Evolutionary conservation across 2,888 invertebrate genomes (phyloP).

Genomic region (Helobdella robusta): DNA sequence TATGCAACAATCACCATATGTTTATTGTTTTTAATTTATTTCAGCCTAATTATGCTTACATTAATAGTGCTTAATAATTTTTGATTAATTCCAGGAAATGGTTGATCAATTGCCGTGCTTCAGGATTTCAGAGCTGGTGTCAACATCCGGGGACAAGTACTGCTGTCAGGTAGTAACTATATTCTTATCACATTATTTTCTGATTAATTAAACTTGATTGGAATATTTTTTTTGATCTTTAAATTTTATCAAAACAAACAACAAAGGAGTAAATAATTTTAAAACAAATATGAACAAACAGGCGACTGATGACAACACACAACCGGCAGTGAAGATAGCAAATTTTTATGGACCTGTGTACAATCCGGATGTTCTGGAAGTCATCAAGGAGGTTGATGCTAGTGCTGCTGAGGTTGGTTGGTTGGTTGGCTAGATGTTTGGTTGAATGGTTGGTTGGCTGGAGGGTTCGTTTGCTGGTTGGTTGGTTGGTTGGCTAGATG

Average conservation of each 20-base stretch:
- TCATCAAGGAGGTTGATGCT: slow-evolving; percentile 16
- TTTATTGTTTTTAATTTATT: too few species aligned
- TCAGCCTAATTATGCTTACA: too few species aligned
- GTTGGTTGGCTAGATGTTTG: too few species aligned
- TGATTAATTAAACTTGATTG: not conserved
- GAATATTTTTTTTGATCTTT: not conserved
- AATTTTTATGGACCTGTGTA: slow-evolving; percentile 25
- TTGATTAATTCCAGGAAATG: too few species aligned
- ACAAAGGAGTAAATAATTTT: too few species aligned
- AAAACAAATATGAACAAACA: slow-evolving; percentile 7
- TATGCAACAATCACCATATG: too few species aligned
- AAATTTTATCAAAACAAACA: not conserved
- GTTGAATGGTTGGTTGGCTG: too few species aligned
- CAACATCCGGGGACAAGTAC: not conserved
- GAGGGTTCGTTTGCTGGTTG: too few species aligned
- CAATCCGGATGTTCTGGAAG: slow-evolving; percentile 20
- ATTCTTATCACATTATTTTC: not conserved
- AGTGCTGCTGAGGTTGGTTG: slow-evolving; percentile 19
- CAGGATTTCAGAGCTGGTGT: slow-evolving; percentile 13
- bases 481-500: too few species aligned
- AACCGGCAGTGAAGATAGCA: slow-evolving; percentile 13
- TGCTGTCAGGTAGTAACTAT: not conserved
- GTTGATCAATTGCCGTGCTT: slow-evolving; percentile 21
- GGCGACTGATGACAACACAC: slow-evolving; percentile 22
- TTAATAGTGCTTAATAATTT: too few species aligned